Base-by-base conservation (phyloP, 2,113 vertebrate species). In the Meriones unguiculatus region DNA sequence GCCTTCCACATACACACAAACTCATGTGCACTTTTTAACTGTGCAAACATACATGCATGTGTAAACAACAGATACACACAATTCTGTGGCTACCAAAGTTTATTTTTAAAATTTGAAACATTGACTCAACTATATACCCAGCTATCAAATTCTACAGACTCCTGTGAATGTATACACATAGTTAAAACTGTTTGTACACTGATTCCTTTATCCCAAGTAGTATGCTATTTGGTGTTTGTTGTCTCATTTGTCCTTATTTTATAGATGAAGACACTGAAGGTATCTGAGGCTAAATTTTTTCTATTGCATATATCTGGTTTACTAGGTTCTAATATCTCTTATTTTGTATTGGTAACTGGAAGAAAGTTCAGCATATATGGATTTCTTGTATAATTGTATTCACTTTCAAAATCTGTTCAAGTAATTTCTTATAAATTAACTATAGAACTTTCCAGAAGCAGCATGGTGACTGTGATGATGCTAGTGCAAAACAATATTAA, bases 331-430 rank as follows among this genome's bases (percentile, higher is more conserved):
- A 78, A 95, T 96, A 95, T 96, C n/a, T 95, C 94, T 98, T 96
- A 97, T 95, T 98, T 98, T 96, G 0, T 86, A 32, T 88, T 91
- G 88, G 86, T 96, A 97, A 97, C 93, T 96, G 93, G 95, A 97
- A 76, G 92, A 85, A 92, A 96, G 52, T 94, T 96, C 86, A 97
- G 54, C 98, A 81, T 91, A 89, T 97, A 97, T 98, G 95, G 94
- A 96, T 98, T 97, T 97, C 97, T 95, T 96, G 98, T 97, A 96
- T 97, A 98, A 98, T 96, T 96, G 88, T 92, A 98, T 97, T 97
- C 96, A 96, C 97, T 98, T 98, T 98, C 93, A 98, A 95, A 97
- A 98, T 98, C 95, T 95, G 90, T 96, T 97, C 94, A 98, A 98
- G 96, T 86, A 10, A 97, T 98, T 98, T 96, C 86, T 98, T 98